Base-by-base conservation (phyloP, 2,888 invertebrate species). In the Rotaria macrura region DNA sequence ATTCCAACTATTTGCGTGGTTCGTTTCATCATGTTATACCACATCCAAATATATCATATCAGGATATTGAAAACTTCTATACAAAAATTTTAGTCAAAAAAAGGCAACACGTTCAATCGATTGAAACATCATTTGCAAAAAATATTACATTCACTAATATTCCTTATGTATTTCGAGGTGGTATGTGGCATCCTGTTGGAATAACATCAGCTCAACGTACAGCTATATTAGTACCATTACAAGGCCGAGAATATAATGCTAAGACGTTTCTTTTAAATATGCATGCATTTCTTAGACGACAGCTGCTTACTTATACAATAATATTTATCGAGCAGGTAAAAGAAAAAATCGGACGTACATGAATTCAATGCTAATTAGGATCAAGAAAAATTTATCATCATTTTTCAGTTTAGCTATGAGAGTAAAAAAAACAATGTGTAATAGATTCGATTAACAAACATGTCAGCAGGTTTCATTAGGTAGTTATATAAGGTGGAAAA, bases 1-100 rank as follows among this genome's bases (percentile, higher is more conserved):
- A 79, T 79, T 79, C 79, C 12, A 79, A 79, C 43, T 79, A 79
- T 79, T 79, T 79, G 43, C 40, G n/a, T 25, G 79, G 79, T 79
- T 25, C 7, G n/a, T 79, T 79, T n/a, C n/a, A 40, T 0, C n/a
- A 79, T 43, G 79, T 79, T 25, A 12, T 79, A 79, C 79, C 79
- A 40, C 10, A 23, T n/a, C 3, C 20, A n/a, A 79, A 79, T 79
- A 25, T 79, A 40, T 43, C 79, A 79, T 79, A 7, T n/a, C 1
- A 79, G n/a, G 43, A 79, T 40, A 43, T 79, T 9, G 79, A 79
- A 79, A 23, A 79, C 3, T 79, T 79, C n/a, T 79, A 79, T 43
- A 79, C 43, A 65, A 65, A 65, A 65, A 65, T 7, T 0, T 65
- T 65, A 65, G 34, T 65, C 1, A 65, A 65, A 5, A 65, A 65